These are phyloP conservation scores for Phoxinus dragarum DNA, from an alignment of 2,797 vertebrate genomes.

Conservation along the genomic window DNA sequence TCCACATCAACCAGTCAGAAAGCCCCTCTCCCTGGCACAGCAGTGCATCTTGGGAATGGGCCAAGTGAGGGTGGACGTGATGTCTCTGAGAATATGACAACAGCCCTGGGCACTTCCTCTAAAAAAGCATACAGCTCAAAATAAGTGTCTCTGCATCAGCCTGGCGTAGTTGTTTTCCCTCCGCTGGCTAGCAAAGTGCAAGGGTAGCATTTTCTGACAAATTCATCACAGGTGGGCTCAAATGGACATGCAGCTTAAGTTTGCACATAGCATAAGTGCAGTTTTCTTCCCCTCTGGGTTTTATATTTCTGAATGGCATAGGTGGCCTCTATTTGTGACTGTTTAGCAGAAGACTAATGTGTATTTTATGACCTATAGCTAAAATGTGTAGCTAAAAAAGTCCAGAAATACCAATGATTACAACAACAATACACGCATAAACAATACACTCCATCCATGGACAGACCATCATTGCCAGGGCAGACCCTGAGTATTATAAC, in stretches of 20 bases:
- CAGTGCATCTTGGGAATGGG: slow-evolving; percentile 71
- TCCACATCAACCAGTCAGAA: slow-evolving; percentile 1
- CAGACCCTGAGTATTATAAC: slow-evolving; percentile 55
- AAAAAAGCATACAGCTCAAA: slow-evolving; percentile 69
- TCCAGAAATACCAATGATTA: background rate
- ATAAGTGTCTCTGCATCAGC: slow-evolving; percentile 62
- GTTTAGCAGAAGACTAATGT: slow-evolving; percentile 34
- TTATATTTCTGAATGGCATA: slow-evolving; percentile 29
- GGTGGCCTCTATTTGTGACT: slow-evolving; percentile 25
- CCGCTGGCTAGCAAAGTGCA: slow-evolving; percentile 57
- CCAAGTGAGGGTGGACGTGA: slow-evolving; percentile 53
- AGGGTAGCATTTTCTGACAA: slow-evolving; percentile 57
- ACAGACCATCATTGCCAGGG: slow-evolving; percentile 17
- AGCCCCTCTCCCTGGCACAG: slow-evolving; percentile 62
- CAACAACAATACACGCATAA: slow-evolving; percentile 18
- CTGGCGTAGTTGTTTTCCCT: slow-evolving; percentile 44
- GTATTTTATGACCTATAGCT: slow-evolving; percentile 22
- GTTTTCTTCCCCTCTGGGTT: slow-evolving; percentile 51
- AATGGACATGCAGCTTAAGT: slow-evolving; percentile 49
- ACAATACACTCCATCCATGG: slow-evolving; percentile 3
- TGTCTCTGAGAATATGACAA: slow-evolving; percentile 73
- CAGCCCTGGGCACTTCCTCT: slow-evolving; percentile 73
- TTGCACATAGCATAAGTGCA: slow-evolving; percentile 27
- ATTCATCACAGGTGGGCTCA: slow-evolving; percentile 60
- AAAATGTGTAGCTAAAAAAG: background rate